Evolutionary conservation across 2,113 vertebrate species (phyloP), one percentile per base, ranked within the genome.

Genomic region (Leptosomus discolor): DNA sequence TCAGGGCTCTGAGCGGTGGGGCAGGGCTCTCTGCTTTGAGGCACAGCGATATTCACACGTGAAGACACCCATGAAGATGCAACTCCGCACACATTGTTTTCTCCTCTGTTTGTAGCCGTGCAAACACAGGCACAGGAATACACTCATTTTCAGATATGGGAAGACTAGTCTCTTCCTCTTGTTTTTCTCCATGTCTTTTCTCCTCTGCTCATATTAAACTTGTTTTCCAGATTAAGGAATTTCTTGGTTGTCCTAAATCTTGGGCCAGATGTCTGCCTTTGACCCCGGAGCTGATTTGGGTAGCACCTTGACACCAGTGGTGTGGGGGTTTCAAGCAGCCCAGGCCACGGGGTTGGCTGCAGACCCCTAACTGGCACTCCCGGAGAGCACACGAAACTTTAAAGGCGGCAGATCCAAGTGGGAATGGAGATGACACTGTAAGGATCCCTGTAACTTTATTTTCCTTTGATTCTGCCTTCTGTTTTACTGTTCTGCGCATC

Each of bases 381-480:
- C 3, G 1, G 64, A 57, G 60, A 82, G 29, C 45, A 68, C 5
- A 23, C 3, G 3, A 17, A 95, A 74, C 69, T 83, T 93, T 86
- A 90, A 93, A 94, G 64, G 88, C 1, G 0, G 48, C 36, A 78
- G 86, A 94, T 92, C 69, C 80, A 89, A 92, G 69, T 43, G 88
- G 84, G 69, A 93, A 78, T 92, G 0, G 0, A 84, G 85, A 54
- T 57, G 60, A 80, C 77, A 53, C 45, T 56, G 65, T 57, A 76
- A 90, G 54, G 77, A 94, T 89, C 57, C 69, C 80, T 91, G 92
- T 92, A 92, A 96, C 82, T 94, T 92, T 81, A 56, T 89, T 91
- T 94, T 75, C 64, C 85, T 97, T 97, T 95, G 91, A 96, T 94
- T 96, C 75, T 91, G 53, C 89, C 83, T 94, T 89, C 92, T 94